phyloP scores from a whole-genome alignment of 2,888 invertebrate genomes.

The Spatulosminthurus flaviceps region DNA sequence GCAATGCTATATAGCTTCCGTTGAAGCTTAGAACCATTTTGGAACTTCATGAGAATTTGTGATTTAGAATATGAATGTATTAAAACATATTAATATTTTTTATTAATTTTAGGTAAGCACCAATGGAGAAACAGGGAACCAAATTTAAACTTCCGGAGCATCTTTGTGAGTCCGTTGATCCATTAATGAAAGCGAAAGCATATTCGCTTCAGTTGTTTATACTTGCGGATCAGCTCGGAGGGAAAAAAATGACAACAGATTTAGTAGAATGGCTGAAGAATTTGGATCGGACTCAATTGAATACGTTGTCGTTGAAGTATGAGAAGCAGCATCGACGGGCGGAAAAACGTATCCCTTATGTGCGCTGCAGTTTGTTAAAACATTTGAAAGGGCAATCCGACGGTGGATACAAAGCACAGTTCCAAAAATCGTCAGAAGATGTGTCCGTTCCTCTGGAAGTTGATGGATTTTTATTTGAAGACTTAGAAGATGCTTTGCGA shows the following conservation, averaged over 20 bases:
- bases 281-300: not conserved
- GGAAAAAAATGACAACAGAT: not conserved
- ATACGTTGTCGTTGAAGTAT: not conserved
- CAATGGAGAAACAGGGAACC: not conserved
- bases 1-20: too few species aligned
- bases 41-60: too few species aligned
- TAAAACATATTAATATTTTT: too few species aligned
- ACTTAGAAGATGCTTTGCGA: conserved; percentile 32
- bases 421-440: not conserved
- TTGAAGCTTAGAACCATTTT: too few species aligned
- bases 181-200: conserved; percentile 25
- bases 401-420: not conserved
- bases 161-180: conserved; percentile 34
- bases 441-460: not conserved
- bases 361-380: not conserved
- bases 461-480: conserved; percentile 41
- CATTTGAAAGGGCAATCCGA: not conserved
- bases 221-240: conserved; percentile 6
- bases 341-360: conserved; percentile 23
- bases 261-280: conserved; percentile 23
- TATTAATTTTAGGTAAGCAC: not conserved
- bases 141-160: conserved; percentile 22
- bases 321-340: conserved; percentile 11
- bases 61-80: too few species aligned
- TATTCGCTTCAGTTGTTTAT: conserved; percentile 19